Conservation (phyloP, 2,113 vertebrate species). For the Rhodinocichla rosea region DNA sequence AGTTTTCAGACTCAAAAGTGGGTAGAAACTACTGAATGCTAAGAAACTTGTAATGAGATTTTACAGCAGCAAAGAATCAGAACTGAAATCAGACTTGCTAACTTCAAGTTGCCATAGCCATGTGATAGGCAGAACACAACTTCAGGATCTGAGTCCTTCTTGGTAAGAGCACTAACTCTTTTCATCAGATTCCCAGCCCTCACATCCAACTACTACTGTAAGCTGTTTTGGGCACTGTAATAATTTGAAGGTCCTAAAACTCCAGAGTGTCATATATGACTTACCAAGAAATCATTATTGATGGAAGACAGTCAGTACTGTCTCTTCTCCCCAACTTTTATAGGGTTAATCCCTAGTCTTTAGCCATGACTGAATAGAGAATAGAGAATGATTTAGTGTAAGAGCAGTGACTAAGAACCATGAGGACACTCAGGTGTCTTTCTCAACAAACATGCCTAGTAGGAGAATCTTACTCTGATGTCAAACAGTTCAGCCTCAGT, state of each 20-base stretch:
- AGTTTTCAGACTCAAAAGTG: slow-evolving; percentile 42
- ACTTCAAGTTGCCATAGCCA: neutral
- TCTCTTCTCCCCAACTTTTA: neutral
- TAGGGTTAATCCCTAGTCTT: neutral
- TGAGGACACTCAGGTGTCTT: neutral
- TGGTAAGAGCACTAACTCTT: neutral
- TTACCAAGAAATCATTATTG: neutral
- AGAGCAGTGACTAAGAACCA: neutral
- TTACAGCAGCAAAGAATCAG: neutral
- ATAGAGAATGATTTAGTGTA: neutral
- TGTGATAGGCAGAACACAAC: neutral
- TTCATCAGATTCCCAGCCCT: neutral
- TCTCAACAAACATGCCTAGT: neutral
- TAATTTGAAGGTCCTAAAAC: neutral
- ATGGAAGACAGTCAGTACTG: neutral
- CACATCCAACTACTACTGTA: neutral
- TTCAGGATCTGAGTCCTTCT: neutral
- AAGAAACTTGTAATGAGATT: neutral
- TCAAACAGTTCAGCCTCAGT: neutral
- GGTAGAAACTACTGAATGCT: neutral
- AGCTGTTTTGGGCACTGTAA: neutral
- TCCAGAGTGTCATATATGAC: neutral
- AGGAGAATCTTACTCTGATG: neutral
- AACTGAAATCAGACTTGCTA: neutral
- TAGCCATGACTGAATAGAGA: neutral